Evolutionary conservation across 1,140 invertebrate species (phyloP).

Genomic region (Hesperophylax magnus): DNA sequence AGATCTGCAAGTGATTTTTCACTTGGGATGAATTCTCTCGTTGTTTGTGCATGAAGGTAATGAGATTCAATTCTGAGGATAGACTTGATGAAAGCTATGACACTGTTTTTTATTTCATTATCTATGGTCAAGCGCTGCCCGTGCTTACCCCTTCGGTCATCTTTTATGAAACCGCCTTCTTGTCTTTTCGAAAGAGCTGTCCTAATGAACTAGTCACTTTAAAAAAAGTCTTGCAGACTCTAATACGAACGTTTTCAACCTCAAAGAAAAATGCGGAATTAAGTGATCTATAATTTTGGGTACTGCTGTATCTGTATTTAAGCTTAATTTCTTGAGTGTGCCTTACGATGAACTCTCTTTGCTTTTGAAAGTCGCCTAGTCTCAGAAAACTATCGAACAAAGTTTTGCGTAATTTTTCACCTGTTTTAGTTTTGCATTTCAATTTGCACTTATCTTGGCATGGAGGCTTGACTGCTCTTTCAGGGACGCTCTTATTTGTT

Average conservation of each 20-base stretch:
- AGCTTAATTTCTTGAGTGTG: background rate
- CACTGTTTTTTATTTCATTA: background rate
- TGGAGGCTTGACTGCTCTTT: too few relatives aligned
- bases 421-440: background rate
- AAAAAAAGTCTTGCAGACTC: constrained; percentile 1
- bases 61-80: background rate
- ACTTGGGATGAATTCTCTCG: background rate
- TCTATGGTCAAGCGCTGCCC: background rate
- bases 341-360: too few relatives aligned
- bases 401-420: background rate
- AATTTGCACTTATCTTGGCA: too few relatives aligned
- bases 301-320: too few relatives aligned
- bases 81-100: background rate
- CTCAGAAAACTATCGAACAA: background rate
- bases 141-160: too few relatives aligned
- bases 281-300: background rate
- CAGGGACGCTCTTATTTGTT: too few relatives aligned
- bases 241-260: constrained; percentile 1
- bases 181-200: background rate
- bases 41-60: background rate
- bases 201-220: background rate
- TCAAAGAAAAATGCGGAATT: constrained; percentile 1
- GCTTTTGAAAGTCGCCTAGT: background rate
- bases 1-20: background rate
- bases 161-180: too few relatives aligned